Evolutionary conservation across 37 sponge, comb jelly and placozoan genomes (phyloP), one percentile per base, ranked within the genome.

Genomic region (Hexactinellida sp.): DNA sequence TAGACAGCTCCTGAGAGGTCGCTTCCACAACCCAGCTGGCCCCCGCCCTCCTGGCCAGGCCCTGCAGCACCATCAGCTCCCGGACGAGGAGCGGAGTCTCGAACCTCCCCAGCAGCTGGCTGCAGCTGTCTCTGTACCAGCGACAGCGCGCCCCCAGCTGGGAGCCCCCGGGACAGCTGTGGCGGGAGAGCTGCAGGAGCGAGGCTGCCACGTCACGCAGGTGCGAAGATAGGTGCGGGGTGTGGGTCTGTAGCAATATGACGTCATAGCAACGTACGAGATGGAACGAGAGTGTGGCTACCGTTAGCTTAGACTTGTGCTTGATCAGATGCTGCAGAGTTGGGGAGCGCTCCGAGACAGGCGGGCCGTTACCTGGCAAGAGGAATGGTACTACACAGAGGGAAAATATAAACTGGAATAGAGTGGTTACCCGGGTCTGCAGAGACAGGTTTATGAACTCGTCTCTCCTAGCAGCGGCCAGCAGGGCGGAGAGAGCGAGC

Each of bases 241-340:
- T 63, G 76, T 63, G 3, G 30, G 19, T 63, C 76, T 63, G 76
- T n/a, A 3, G 3, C 76, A 63, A n/a, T 63, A 63, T 63, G 25
- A 63, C 76, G 30, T 63, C 76, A 63, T 23, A 63, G 34, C 76
- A 63, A 21, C 76, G 3, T 63, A 63, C 13, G 19, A 63, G 76
- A n/a, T 63, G 76, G 34, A 5, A 63, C 13, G 76, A 21, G 76
- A 63, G 76, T 63, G 30, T 63, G 34, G 21, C 28, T n/a, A n/a
- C 3, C 13, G 76, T 63, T 63, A 63, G 76, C 34, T 63, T 63
- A n/a, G 76, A 63, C 76, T 63, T 63, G 76, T 63, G 76, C 34
- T 63, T 63, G 3, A 23, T 63, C 30, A 63, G 76, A n/a, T 63
- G 13, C 13, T 63, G 25, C 13, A 63, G 76, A 63, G 76, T 63